Evolutionary conservation across 2,797 vertebrate species (phyloP).

Genomic region (Schizopygopsis malacanthus): DNA sequence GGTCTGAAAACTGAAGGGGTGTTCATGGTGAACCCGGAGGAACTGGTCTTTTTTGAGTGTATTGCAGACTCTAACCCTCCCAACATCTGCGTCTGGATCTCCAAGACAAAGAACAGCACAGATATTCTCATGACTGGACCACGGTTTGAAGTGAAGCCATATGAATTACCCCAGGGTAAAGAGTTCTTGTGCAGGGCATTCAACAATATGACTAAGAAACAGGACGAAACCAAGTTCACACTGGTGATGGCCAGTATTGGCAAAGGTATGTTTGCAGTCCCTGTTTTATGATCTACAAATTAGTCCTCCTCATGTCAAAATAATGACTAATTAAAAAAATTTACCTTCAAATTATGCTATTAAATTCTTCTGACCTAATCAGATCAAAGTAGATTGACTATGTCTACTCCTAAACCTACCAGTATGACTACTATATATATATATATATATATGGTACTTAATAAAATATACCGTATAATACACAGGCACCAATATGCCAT

Average conservation of each 20-base stretch:
- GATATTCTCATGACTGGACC: constrained; percentile 86
- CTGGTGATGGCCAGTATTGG: constrained; percentile 87
- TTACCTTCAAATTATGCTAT: neutral
- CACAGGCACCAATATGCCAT: no score
- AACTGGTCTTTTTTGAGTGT: constrained; percentile 89
- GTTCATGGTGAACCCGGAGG: constrained; percentile 90
- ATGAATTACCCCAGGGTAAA: constrained; percentile 81
- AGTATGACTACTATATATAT: neutral
- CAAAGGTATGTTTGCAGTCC: constrained; percentile 73
- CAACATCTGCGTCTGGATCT: constrained; percentile 92
- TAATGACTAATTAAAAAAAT: neutral
- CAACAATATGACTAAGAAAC: constrained; percentile 90
- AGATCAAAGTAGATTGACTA: neutral
- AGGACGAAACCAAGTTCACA: constrained; percentile 88
- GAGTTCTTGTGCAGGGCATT: constrained; percentile 91
- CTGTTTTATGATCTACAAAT: neutral
- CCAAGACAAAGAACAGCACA: constrained; percentile 81
- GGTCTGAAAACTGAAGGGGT: constrained; percentile 86
- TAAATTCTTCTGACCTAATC: no score
- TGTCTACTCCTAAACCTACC: no score
- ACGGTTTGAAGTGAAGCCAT: constrained; percentile 82
- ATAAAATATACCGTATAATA: no score
- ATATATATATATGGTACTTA: no score
- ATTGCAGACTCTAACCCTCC: constrained; percentile 95
- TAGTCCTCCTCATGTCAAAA: neutral